A percentile compares a stretch with the other conserved stretches of the same genome.
These are phyloP conservation scores for Boleophthalmus pectinirostris DNA, from an alignment of 2,113 vertebrate genomes.

Conservation along the genomic window DNA sequence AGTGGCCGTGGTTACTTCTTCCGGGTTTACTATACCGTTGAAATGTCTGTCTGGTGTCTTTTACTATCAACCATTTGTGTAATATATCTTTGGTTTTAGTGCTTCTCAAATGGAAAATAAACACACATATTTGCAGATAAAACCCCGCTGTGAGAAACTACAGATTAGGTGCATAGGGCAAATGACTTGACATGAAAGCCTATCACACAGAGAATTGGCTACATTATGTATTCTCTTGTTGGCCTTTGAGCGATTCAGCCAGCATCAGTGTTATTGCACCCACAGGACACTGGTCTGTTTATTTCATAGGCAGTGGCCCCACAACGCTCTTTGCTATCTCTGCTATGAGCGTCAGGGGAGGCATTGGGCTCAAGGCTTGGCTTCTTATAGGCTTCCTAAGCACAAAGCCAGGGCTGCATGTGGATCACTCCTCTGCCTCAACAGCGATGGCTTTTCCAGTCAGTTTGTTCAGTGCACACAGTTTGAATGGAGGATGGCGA, in stretches of 20 bases:
- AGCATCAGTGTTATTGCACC: constrained; percentile 53
- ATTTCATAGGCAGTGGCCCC: constrained; percentile 55
- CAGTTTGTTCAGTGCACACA: constrained; percentile 48
- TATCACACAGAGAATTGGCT: neutral
- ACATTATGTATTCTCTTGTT: constrained; percentile 26
- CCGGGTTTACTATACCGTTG: neutral
- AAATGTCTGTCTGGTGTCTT: neutral
- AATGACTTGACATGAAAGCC: constrained; percentile 27
- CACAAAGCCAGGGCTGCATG: constrained; percentile 64
- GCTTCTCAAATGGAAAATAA: neutral
- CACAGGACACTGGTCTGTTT: constrained; percentile 51
- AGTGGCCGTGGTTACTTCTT: neutral
- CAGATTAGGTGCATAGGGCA: neutral
- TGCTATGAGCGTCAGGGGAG: constrained; percentile 68
- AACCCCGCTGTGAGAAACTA: neutral
- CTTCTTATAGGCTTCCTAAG: constrained; percentile 70
- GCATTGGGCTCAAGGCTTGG: constrained; percentile 56
- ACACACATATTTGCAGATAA: neutral
- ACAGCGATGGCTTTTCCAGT: constrained; percentile 72
- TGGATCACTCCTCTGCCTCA: constrained; percentile 49
- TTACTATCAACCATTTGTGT: neutral
- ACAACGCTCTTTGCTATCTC: constrained; percentile 61
- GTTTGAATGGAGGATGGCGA: constrained; percentile 13
- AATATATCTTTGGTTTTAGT: neutral
- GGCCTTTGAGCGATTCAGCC: constrained; percentile 29